phyloP scores from a whole-genome alignment of 2,888 invertebrate species.

The Nemoura dubitans region DNA sequence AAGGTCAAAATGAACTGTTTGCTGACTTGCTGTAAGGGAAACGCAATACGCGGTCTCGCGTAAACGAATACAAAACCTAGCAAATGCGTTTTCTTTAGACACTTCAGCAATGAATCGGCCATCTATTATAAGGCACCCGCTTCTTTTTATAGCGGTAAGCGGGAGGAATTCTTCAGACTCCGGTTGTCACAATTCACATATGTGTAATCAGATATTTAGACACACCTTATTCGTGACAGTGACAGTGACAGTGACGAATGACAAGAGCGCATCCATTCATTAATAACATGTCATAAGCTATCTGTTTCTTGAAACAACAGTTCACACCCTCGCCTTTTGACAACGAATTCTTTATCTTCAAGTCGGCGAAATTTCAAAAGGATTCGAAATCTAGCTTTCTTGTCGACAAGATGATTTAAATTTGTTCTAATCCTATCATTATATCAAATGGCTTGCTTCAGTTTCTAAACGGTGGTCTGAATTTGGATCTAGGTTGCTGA shows the following conservation, averaged over 20 bases:
- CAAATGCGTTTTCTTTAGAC: neutral
- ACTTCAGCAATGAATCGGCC: neutral
- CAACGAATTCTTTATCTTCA: neutral
- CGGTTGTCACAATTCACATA: neutral
- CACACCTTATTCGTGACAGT: conserved; percentile 9
- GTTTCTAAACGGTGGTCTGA: too few species aligned
- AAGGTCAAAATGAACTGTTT: too few species aligned
- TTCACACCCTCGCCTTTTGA: neutral
- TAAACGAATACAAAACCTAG: neutral
- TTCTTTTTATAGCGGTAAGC: neutral
- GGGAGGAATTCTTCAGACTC: neutral
- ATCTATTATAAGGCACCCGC: neutral
- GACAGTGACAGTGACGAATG: conserved; percentile 21
- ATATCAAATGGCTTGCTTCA: too few species aligned
- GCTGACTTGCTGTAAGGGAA: neutral
- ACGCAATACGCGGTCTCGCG: neutral
- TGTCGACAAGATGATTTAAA: neutral
- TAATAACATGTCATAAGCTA: conserved; percentile 24
- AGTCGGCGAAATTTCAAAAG: neutral
- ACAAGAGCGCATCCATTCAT: conserved; percentile 8
- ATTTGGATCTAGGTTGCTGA: too few species aligned
- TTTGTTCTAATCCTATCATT: too few species aligned
- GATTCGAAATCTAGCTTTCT: neutral
- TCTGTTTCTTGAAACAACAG: neutral
- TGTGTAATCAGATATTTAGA: conserved; percentile 17